Evolutionary conservation across 2,888 invertebrate genomes (phyloP), one percentile per base, ranked within the genome.

Genomic region (Drosophila kanekoi): DNA sequence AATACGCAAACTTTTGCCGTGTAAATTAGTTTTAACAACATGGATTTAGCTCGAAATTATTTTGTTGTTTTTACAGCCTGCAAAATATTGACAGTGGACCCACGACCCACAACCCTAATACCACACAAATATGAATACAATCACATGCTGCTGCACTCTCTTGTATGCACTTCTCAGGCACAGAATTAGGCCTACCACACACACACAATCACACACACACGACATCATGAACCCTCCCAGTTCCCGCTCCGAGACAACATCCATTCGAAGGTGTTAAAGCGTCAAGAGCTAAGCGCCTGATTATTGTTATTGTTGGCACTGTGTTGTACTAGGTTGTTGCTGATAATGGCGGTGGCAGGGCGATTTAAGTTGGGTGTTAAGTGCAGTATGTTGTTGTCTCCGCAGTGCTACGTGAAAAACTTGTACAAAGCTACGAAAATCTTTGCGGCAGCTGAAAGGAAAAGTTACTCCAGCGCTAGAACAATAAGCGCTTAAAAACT

Each of bases 321-420:
- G 53, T 58, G 35, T 54, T 54, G 48, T 52, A 44, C 45, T 16
- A 32, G 1, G 66, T 40, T 56, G 67, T 45, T 68, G 53, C 47
- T 79, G 77, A 68, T 74, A 88, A 73, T 86, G 59, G 61, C 37
- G 45, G 47, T 77, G 65, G 65, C 32, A 54, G 20, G 64, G 69
- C 54, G 60, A 82, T 64, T 71, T 66, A 68, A 62, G 48, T 58
- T 57, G 58, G 32, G 48, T 64, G 63, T 67, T 78, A 73, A 79
- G 65, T 70, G 75, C 53, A 53, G 37, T 47, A 37, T 38, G 47
- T 33, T 10, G n/a, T 45, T 52, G 59, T 56, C 54, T 38, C 20
- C 14, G 14, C 32, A 14, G 14, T 35, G 20, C 32, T 23, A 33
- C 43, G 32, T 45, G 44, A 35, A 52, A 62, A 69, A 53, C 63